Conservation (phyloP, 2,797 vertebrate genomes). For the Botia kubotai region DNA sequence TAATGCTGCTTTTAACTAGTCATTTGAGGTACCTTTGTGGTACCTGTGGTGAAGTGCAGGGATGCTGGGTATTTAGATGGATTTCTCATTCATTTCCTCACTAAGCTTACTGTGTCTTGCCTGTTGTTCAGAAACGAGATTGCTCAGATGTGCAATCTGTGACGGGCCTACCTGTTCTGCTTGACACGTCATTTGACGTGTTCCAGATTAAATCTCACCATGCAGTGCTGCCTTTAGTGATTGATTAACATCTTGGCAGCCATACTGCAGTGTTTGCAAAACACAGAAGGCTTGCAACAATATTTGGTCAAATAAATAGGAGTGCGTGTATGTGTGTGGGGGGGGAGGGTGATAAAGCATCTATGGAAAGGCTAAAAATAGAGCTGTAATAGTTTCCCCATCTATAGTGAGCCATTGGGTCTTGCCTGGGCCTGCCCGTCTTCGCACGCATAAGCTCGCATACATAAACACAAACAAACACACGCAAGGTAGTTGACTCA, state of each 20-base stretch:
- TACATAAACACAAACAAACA: constrained; percentile 2
- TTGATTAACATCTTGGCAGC: constrained; percentile 43
- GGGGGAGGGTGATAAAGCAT: constrained; percentile 25
- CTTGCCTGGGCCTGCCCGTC: constrained; percentile 43
- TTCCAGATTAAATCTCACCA: constrained; percentile 46
- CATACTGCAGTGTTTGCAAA: constrained; percentile 49
- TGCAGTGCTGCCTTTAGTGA: constrained; percentile 34
- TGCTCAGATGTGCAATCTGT: constrained; percentile 34
- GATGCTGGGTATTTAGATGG: constrained; percentile 18
- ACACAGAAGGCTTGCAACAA: constrained; percentile 21
- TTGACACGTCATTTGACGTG: constrained; percentile 32
- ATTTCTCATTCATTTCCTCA: constrained; percentile 22
- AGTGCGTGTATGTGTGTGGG: background rate
- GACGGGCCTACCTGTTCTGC: constrained; percentile 41
- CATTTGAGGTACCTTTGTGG: background rate
- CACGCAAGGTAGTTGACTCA: constrained; percentile 43
- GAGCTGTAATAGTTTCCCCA: constrained; percentile 42
- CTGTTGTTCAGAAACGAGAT: constrained; percentile 28
- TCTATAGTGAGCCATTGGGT: constrained; percentile 38
- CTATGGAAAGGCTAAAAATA: constrained; percentile 47
- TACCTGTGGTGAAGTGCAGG: background rate
- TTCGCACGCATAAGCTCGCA: constrained; percentile 27
- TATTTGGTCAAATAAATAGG: constrained; percentile 47
- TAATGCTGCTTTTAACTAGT: constrained; percentile 25
- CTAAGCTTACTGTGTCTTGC: background rate